Conservation (phyloP, 2,888 invertebrate genomes). For the Meganola albula region DNA sequence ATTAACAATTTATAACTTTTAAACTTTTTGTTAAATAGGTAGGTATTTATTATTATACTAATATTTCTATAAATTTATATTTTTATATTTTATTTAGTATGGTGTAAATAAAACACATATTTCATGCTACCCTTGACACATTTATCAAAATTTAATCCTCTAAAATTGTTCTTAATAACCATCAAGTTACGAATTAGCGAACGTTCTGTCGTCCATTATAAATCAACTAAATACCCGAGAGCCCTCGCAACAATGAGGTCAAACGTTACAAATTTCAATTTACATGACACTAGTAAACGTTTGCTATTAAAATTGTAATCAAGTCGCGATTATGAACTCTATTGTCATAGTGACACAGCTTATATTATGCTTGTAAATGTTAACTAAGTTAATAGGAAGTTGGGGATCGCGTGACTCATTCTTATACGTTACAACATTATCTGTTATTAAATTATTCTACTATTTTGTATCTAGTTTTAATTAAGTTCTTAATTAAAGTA, state of each 20-base stretch:
- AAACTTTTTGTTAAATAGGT: too few relatives aligned
- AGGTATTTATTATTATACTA: too few relatives aligned
- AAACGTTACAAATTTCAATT: constrained; percentile 57
- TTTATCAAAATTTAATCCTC: too few relatives aligned
- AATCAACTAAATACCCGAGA: constrained; percentile 33
- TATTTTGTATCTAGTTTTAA: constrained; percentile 4
- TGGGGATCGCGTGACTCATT: constrained; percentile 42
- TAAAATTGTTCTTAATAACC: constrained; percentile 10
- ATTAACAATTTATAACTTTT: too few relatives aligned
- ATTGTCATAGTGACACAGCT: neutral
- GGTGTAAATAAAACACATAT: constrained; percentile 3
- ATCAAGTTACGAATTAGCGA: constrained; percentile 18
- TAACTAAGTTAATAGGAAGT: constrained; percentile 1
- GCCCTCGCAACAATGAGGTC: constrained; percentile 46
- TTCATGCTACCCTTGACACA: too few relatives aligned
- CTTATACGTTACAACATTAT: constrained; percentile 26
- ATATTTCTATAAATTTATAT: too few relatives aligned
- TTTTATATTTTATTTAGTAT: too few relatives aligned
- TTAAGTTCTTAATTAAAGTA: neutral
- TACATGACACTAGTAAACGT: constrained; percentile 28
- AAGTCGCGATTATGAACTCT: constrained; percentile 14
- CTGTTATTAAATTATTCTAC: constrained; percentile 24
- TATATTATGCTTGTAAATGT: too few relatives aligned
- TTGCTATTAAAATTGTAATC: constrained; percentile 11
- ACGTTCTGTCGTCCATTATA: constrained; percentile 27